Evolutionary conservation across 2,888 invertebrate genomes (phyloP), one percentile per base, ranked within the genome.

Genomic region (Tetranychus piercei): DNA sequence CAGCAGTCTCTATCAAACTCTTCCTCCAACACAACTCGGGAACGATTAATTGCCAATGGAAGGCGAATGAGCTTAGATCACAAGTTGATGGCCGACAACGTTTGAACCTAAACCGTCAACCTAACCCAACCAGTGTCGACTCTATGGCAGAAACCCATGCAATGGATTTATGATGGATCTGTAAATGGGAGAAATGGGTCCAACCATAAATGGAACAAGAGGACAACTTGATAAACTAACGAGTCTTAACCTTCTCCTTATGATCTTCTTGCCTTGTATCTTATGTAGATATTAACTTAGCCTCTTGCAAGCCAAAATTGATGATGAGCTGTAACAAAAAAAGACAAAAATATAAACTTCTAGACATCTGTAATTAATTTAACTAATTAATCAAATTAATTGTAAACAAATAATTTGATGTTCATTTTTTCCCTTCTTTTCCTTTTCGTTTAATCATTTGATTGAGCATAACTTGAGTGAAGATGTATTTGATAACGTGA

Each of bases 21-120:
- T 69, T 23, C 22, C 22, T 1, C 34, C 34, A 69, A 8, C 6
- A 7, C 22, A 20, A 69, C 11, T 69, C 69, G 69, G 1, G 69
- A 69, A 11, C n/a, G 69, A 69, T 11, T 69, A 23, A 22, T 69
- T 18, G 22, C 71, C 73, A 79, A 78, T 34, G 79, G 79, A 23
- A 74, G 79, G 18, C 76, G 78, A 69, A 75, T 79, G 76, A 78
- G 78, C 76, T 78, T 78, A 74, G 79, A 79, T 67, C 74, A 71
- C 64, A 76, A 75, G 44, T 44, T 76, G 11, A 70, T 69, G 23
- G 74, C 74, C 11, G 77, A 77, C 43, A 77, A 74, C 44, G 77
- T 77, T 66, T 77, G 72, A 18, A 73, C 18, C 23, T 7, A n/a
- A n/a, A n/a, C n/a, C n/a, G n/a, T n/a, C n/a, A n/a, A n/a, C n/a